Conservation (phyloP, 2,113 vertebrate species). For the Osmerus mordax region DNA sequence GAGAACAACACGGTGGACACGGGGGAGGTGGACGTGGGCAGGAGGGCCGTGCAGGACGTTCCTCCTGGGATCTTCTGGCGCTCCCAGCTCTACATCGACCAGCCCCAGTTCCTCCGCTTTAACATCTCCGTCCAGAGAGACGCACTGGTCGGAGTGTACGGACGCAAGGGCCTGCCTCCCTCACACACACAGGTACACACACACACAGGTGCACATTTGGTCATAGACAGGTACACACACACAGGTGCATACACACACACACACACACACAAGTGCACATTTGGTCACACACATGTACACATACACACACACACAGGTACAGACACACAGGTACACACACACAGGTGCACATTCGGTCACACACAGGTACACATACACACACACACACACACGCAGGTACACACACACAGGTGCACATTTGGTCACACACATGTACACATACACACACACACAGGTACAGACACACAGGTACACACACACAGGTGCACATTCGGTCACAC, state of each 20-base stretch:
- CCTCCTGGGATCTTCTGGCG: conserved; percentile 97
- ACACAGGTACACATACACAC: too few species aligned
- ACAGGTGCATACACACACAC: neutral
- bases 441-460: neutral
- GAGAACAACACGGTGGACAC: conserved; percentile 99
- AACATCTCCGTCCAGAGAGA: conserved; percentile 98
- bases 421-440: neutral
- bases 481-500: neutral
- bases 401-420: too few species aligned
- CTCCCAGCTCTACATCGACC: conserved; percentile 95
- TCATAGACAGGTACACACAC: neutral
- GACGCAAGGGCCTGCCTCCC: conserved; percentile 93
- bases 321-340: too few species aligned
- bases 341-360: too few species aligned
- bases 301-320: neutral
- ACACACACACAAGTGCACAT: neutral
- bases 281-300: too few species aligned
- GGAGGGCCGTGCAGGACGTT: conserved; percentile 86
- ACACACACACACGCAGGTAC: neutral
- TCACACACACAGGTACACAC: conserved; percentile 91
- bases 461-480: neutral
- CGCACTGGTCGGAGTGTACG: conserved; percentile 94
- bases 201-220: neutral
- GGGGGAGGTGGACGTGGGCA: conserved; percentile 93
- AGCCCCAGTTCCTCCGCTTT: conserved; percentile 97